Base-by-base conservation (phyloP, 35 echinoderm and acorn worm genomes). In the Eucidaris tribuloides region DNA sequence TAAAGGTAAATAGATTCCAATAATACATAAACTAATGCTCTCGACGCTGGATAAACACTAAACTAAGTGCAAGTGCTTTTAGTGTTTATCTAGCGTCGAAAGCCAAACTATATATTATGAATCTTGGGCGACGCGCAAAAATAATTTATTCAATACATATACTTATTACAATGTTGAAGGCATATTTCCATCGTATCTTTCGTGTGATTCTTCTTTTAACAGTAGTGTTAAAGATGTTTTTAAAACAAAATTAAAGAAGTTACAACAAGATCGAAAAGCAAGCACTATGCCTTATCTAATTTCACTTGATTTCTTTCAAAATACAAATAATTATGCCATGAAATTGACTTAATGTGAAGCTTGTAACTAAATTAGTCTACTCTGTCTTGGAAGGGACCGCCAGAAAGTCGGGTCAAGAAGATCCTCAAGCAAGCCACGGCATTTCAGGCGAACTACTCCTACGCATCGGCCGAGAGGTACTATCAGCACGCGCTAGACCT, bases 391-490 rank as follows among this genome's bases (percentile, higher is more conserved):
- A 17, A 74, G 68, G 68, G 41, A 2, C 20, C 68, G 2, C 11
- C 68, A 17, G 68, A 74, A 40, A 44, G 68, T 22, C 38, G 1
- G 29, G 41, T 74, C 1, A 22, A n/a, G 24, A 38, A n/a, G 24
- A 38, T 74, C 18, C 41, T 74, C 11, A 74, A 36, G n/a, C 68
- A 44, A 22, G 68, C 68, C 9, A 74, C 13, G n/a, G 20, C 37
- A 18, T 33, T 40, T 38, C 68, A 74, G 40, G 38, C 41, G 7
- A 38, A 74, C 20, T 74, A 42, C 68, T 74, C 68, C 20, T 74
- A 74, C n/a, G 7, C 68, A 0, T 74, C 68, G 25, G 68, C 68
- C 68, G 68, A 74, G 68, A 74, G 44, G 68, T 74, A 44, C 68
- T 74, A 74, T 36, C 11, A 41, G 7, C 24, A 40, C 35, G 68